Conservation (phyloP, 2,888 invertebrate genomes). For the Yponomeuta sedellus region DNA sequence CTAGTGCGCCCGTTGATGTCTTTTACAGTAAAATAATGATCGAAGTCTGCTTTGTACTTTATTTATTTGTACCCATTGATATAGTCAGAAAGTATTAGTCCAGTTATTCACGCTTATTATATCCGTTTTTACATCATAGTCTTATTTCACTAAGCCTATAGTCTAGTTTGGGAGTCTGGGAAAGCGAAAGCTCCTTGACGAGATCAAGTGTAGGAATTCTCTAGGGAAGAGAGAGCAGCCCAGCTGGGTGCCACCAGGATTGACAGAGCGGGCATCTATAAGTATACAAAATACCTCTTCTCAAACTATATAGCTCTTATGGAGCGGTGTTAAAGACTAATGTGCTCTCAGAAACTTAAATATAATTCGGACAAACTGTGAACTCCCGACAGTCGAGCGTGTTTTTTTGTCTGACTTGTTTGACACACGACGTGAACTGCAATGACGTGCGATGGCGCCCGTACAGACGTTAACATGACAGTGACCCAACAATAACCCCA, state of each 20-base stretch:
- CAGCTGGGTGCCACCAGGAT: slow-evolving; percentile 11
- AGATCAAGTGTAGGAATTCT: background rate
- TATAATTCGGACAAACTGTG: background rate
- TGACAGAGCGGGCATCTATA: background rate
- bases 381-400: slow-evolving; percentile 6
- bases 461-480: slow-evolving; percentile 17
- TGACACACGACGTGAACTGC: slow-evolving; percentile 8
- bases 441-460: slow-evolving; percentile 26
- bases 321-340: background rate
- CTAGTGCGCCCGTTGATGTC: background rate
- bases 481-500: slow-evolving; percentile 15
- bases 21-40: background rate
- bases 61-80: background rate
- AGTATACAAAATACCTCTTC: background rate
- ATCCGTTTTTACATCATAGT: background rate
- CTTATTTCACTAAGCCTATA: no score
- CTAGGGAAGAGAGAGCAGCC: slow-evolving; percentile 9
- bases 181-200: background rate
- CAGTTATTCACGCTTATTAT: no score
- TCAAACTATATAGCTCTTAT: background rate
- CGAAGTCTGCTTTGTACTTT: background rate
- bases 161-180: background rate
- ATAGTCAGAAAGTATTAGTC: no score
- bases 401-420: slow-evolving; percentile 9
- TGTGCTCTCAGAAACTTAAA: background rate